Base-by-base conservation (phyloP, 2,113 vertebrate genomes). In the Azemiops feae region DNA sequence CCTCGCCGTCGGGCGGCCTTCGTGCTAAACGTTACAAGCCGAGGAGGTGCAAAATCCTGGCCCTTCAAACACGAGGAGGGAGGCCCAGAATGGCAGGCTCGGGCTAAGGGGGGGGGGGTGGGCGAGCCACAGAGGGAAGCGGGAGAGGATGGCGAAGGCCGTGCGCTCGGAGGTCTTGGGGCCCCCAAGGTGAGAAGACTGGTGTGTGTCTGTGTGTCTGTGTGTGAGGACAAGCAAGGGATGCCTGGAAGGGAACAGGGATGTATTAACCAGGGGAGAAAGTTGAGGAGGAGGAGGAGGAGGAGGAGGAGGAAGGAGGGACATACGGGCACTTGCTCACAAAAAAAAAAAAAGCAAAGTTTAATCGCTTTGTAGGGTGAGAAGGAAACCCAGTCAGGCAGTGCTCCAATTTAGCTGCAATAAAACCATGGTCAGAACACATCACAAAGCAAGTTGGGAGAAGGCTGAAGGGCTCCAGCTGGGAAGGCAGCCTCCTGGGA, bases 121-220 rank as follows among this genome's bases (percentile, higher is more conserved):
- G 94, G 93, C 1, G 34, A 89, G 93, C 93, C 25, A 58, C 30
- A 88, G 93, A 86, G 93, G 95, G 86, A 5, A 93, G 87, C 87
- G 55, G 6, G 58, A 25, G 39, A 90, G 92, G 89, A 53, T 64
- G 92, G 87, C 47, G 39, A 27, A 94, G 94, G 74, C 87, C 91
- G 87, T 23, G 57, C 74, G 1, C 16, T 18, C 27, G 0, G 55
- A 54, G 52, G 47, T 18, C 27, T 50, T 11, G 4, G 34, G 30
- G 53, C 11, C 54, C 34, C 20, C 2, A 11, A 5, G 5, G 0
- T 18, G 10, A 85, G 23, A 25, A 2, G 11, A 34, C 2, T 16
- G 64, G 47, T 50, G 47, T 50, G 47, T 45, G 43, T 45, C 3
- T 45, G 43, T 50, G 8, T 50, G 8, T 50, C 1, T 50, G 8